Evolutionary conservation across 2,113 vertebrate genomes (phyloP).

Genomic region (Trinectes maculatus): DNA sequence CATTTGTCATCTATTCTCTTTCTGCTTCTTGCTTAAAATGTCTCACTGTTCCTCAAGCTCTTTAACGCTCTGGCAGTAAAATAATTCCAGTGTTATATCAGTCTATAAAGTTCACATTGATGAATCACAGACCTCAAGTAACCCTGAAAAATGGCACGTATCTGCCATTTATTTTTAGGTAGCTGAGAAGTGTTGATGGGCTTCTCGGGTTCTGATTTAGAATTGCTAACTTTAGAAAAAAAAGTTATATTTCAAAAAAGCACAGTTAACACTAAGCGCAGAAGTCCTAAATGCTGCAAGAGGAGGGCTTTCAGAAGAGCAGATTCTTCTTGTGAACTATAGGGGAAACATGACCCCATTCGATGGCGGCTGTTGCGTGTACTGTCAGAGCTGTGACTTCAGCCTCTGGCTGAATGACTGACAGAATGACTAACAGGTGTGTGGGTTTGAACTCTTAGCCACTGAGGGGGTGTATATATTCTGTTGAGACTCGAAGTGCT

Average conservation of each 20-base stretch:
- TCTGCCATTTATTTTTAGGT: not conserved
- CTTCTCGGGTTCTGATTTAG: too few relatives aligned
- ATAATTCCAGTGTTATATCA: not conserved
- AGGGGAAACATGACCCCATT: too few relatives aligned
- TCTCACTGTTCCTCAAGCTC: slow-evolving; percentile 12
- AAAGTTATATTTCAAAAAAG: too few relatives aligned
- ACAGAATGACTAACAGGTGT: slow-evolving; percentile 28
- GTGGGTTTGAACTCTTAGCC: slow-evolving; percentile 28
- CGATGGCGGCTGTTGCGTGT: too few relatives aligned
- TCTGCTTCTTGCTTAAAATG: slow-evolving; percentile 27
- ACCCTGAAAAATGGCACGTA: not conserved
- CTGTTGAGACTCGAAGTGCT: not conserved
- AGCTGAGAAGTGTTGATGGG: too few relatives aligned
- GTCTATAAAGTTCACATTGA: not conserved
- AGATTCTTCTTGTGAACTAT: too few relatives aligned
- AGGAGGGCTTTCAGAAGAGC: too few relatives aligned
- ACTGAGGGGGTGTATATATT: not conserved
- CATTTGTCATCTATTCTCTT: slow-evolving; percentile 44
- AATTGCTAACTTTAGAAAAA: too few relatives aligned
- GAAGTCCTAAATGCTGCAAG: too few relatives aligned
- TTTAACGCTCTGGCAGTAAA: slow-evolving; percentile 27
- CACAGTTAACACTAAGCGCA: too few relatives aligned
- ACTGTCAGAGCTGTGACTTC: not conserved
- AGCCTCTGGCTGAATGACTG: slow-evolving; percentile 16
- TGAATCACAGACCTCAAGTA: slow-evolving; percentile 1